phyloP scores from a whole-genome alignment of 1,140 invertebrate genomes.

The Euborellia annulipes region DNA sequence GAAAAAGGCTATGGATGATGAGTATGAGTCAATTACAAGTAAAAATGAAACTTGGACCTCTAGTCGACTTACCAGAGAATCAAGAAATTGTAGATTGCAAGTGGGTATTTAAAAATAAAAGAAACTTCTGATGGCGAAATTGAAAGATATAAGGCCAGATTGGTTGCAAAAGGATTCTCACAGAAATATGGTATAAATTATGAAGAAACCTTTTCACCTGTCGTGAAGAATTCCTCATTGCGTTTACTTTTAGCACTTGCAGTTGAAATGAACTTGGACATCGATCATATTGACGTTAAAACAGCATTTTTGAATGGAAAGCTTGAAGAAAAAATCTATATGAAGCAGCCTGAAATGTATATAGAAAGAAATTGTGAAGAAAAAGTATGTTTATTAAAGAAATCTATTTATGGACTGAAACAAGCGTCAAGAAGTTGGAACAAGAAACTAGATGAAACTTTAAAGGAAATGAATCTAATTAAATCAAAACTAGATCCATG shows the following conservation, averaged over 20 bases:
- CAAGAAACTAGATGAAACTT: constrained; percentile 9
- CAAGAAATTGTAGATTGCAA: no score
- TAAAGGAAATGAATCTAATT: no score
- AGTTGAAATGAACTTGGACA: constrained; percentile 13
- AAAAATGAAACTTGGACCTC: no score
- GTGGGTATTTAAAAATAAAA: no score
- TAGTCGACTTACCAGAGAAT: no score
- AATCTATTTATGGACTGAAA: constrained; percentile 20
- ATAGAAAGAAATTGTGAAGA: constrained; percentile 7
- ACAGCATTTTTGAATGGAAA: constrained; percentile 25
- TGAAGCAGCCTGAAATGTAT: constrained; percentile 23
- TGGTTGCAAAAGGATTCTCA: constrained; percentile 16
- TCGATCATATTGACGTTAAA: constrained; percentile 25
- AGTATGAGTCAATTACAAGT: no score
- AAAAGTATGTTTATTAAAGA: constrained; percentile 18
- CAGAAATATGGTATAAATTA: constrained; percentile 19
- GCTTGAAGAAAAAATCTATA: constrained; percentile 24
- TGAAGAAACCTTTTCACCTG: constrained; percentile 17
- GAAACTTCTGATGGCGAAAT: no score
- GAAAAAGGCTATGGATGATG: no score
- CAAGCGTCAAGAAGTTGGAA: constrained; percentile 18
- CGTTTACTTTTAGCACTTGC: constrained; percentile 16
- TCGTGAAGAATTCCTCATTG: constrained; percentile 9
- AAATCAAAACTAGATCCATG: no score
- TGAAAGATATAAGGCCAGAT: constrained; percentile 11